phyloP scores from a whole-genome alignment of 1,140 invertebrate genomes.

The Ceratosolen fusciceps region DNA sequence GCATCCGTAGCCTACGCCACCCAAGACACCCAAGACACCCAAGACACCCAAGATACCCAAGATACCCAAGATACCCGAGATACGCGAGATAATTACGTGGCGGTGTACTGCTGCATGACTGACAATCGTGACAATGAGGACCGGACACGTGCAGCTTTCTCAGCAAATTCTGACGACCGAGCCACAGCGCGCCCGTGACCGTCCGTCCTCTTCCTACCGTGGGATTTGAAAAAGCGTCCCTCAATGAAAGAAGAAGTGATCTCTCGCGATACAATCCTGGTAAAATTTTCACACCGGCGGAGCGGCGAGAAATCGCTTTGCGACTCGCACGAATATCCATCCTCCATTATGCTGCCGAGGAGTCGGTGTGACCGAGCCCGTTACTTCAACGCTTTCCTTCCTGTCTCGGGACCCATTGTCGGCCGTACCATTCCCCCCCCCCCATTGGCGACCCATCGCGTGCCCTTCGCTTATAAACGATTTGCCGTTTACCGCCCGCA shows the following conservation, averaged over 20 bases:
- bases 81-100: too few species aligned
- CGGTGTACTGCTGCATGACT: too few species aligned
- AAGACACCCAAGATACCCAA: too few species aligned
- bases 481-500: background rate
- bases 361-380: background rate
- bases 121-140: background rate
- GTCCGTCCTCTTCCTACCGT: slow-evolving; percentile 15
- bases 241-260: background rate
- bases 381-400: slow-evolving; percentile 26
- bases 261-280: background rate
- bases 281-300: slow-evolving; percentile 7
- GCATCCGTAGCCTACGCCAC: too few species aligned
- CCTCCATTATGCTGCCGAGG: background rate
- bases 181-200: background rate
- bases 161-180: background rate
- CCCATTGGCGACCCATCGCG: background rate
- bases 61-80: too few species aligned
- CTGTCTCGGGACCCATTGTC: slow-evolving; percentile 8
- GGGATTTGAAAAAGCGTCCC: background rate
- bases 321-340: background rate
- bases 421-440: background rate
- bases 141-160: slow-evolving; percentile 13
- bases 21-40: too few species aligned
- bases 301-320: background rate
- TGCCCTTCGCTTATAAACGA: background rate